phyloP scores from a whole-genome alignment of 2,113 vertebrate species.

The Solenodon paradoxus region DNA sequence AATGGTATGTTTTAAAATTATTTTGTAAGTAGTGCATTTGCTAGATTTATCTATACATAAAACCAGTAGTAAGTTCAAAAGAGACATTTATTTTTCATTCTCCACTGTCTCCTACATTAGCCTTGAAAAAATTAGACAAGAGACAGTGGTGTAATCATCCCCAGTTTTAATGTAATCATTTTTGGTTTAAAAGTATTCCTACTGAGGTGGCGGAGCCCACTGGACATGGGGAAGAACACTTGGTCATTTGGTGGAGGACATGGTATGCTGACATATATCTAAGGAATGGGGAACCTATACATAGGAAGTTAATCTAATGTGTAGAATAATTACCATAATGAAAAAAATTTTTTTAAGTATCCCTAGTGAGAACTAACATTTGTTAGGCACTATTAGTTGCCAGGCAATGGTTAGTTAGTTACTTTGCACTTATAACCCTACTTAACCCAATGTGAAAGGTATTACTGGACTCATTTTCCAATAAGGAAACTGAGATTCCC shows the following conservation, averaged over 20 bases:
- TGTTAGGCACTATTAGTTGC: neutral
- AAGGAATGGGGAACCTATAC: too few species aligned
- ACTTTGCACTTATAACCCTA: neutral
- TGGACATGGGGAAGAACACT: too few species aligned
- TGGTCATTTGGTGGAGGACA: too few species aligned
- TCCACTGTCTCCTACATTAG: neutral
- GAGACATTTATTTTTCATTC: neutral
- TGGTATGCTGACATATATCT: too few species aligned
- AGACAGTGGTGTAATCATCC: neutral
- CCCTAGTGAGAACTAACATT: neutral
- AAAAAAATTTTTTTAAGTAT: too few species aligned
- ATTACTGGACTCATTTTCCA: neutral
- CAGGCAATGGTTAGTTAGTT: neutral
- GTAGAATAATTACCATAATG: too few species aligned
- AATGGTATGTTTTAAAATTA: neutral
- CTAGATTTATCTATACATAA: conserved; percentile 26
- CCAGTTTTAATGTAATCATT: too few species aligned
- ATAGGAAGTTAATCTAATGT: too few species aligned
- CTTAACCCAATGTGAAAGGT: neutral
- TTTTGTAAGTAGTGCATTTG: neutral
- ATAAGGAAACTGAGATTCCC: neutral
- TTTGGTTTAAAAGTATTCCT: neutral
- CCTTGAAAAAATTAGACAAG: neutral
- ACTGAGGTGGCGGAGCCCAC: too few species aligned
- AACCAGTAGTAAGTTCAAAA: neutral